Evolutionary conservation across 2,888 invertebrate genomes (phyloP), one percentile per base, ranked within the genome.

Genomic region (Drosophila hamatofila): DNA sequence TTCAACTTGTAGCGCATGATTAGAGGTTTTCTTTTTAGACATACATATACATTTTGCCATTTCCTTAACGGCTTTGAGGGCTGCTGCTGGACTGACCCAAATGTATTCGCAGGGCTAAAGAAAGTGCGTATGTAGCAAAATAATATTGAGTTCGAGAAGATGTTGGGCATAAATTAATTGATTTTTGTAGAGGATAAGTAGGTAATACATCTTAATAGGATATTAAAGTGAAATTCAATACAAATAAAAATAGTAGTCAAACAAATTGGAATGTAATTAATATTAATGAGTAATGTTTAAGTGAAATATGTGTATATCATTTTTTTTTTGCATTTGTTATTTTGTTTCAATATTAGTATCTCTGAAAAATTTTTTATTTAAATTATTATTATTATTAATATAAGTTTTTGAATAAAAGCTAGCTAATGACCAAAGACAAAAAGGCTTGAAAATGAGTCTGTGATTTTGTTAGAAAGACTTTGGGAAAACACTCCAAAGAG

Each of bases 1-100:
- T 83, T 83, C 69, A 73, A 73, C 77, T 79, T 83, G 81, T 81
- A 64, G 56, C 52, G 59, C 65, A 81, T 83, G 87, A 88, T 84
- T 86, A 83, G 67, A 70, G 70, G 80, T 25, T 57, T 72, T 72
- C 60, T 14, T 46, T 41, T 27, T 25, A 4, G 46, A 25, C 55
- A 39, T 55, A 33, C 2, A 46, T n/a, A n/a, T 35, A n/a, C n/a
- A 25, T 39, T 27, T 49, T 30, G 18, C 30, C 18, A 72, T 59
- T 63, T 35, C 16, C 8, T n/a, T 16, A 23, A 60, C 54, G 44
- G 46, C 42, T 54, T 63, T 25, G 46, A 72, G 77, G 82, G 74
- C 67, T 70, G 66, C 16, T 56, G 37, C 16, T 11, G 37, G 23
- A 8, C 48, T 75, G 76, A 65, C 75, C 76, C 75, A 71, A 66